These are phyloP conservation scores for Pollenia griseotomentosa DNA, from an alignment of 2,888 invertebrate species.

Conservation along the genomic window DNA sequence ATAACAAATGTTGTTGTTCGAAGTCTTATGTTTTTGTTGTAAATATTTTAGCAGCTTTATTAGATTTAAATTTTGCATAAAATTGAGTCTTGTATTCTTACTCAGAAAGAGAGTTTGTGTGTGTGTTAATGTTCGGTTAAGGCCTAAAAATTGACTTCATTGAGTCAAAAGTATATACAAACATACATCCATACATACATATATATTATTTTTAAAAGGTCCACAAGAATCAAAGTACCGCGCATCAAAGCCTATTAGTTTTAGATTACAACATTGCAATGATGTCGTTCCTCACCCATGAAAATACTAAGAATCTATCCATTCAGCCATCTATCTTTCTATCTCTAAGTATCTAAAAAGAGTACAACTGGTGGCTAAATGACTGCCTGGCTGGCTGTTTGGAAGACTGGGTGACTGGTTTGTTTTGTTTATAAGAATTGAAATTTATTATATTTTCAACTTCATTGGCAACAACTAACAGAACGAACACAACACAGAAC, in stretches of 20 bases:
- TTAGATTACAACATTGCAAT: slow-evolving; percentile 75
- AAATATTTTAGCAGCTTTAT: slow-evolving; percentile 68
- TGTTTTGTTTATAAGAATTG: slow-evolving; percentile 70
- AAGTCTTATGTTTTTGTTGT: slow-evolving; percentile 13
- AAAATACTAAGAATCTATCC: slow-evolving; percentile 67
- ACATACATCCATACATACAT: not conserved
- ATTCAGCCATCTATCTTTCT: slow-evolving; percentile 59
- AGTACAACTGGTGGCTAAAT: slow-evolving; percentile 63
- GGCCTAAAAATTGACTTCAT: slow-evolving; percentile 67
- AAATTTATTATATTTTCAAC: slow-evolving; percentile 73
- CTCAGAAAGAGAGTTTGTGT: not conserved
- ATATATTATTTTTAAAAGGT: not conserved
- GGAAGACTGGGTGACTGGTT: slow-evolving; percentile 39
- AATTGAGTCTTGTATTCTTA: slow-evolving; percentile 50
- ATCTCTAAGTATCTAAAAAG: slow-evolving; percentile 52
- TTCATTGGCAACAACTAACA: slow-evolving; percentile 66
- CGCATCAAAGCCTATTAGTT: slow-evolving; percentile 75
- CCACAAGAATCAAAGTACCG: slow-evolving; percentile 69
- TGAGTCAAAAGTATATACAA: slow-evolving; percentile 51
- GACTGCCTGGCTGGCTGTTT: slow-evolving; percentile 22
- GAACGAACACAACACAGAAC: slow-evolving; percentile 10
- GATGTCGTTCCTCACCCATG: slow-evolving; percentile 73
- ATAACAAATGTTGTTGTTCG: slow-evolving; percentile 1
- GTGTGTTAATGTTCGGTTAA: slow-evolving; percentile 1
- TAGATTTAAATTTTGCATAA: slow-evolving; percentile 72